Conservation (phyloP, 2,797 vertebrate species). For the Adelosebastes latens region DNA sequence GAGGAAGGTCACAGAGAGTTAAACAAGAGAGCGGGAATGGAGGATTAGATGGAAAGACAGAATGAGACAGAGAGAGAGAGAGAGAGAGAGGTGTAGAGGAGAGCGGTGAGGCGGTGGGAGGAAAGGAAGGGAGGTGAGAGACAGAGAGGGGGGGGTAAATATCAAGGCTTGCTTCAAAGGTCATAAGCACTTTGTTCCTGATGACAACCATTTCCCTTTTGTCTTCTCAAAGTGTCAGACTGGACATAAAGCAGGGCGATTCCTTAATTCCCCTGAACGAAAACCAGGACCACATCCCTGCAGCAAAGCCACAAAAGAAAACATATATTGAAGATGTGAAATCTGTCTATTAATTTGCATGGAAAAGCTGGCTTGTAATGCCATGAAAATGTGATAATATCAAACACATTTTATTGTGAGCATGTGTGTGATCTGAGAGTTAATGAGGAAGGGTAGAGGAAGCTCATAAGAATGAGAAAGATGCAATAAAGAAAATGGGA, state of each 20-base stretch:
- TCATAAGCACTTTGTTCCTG: slow-evolving; percentile 78
- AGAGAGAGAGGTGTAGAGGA: background rate
- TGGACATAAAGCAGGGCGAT: slow-evolving; percentile 59
- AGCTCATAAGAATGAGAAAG: background rate
- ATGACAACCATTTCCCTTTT: slow-evolving; percentile 75
- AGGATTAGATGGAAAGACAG: slow-evolving; percentile 43
- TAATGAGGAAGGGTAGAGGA: slow-evolving; percentile 4
- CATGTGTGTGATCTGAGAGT: slow-evolving; percentile 15
- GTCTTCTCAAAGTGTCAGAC: slow-evolving; percentile 65
- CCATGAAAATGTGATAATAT: slow-evolving; percentile 24
- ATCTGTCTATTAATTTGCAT: background rate
- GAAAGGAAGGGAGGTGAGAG: slow-evolving; percentile 29
- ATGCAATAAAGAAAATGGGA: slow-evolving; percentile 2
- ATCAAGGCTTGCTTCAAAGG: slow-evolving; percentile 81
- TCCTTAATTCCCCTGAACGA: slow-evolving; percentile 45
- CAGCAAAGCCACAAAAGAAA: slow-evolving; percentile 8
- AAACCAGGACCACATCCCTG: slow-evolving; percentile 42
- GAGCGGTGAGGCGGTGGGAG: background rate
- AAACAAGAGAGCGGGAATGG: slow-evolving; percentile 28
- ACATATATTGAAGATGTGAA: background rate
- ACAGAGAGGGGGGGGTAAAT: slow-evolving; percentile 38
- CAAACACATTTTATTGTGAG: slow-evolving; percentile 15
- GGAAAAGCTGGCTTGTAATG: background rate
- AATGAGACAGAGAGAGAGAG: slow-evolving; percentile 20
- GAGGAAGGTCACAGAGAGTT: slow-evolving; percentile 57